Evolutionary conservation across 1,140 invertebrate species (phyloP).

Genomic region (Polypedilum pembai): DNA sequence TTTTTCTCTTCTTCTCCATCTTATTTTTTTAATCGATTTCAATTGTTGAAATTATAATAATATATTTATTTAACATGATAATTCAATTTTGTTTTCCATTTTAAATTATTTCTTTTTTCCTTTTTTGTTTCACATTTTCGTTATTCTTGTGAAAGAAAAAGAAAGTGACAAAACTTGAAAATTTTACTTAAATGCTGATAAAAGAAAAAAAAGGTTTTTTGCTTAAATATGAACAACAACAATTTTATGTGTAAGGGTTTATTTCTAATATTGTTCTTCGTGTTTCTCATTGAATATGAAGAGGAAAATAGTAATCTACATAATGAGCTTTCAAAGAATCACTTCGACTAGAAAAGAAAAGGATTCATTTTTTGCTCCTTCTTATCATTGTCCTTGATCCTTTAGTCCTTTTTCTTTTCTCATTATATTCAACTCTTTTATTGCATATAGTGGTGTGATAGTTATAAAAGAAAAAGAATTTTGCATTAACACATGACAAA

Average conservation of each 20-base stretch:
- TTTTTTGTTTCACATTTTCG: background rate
- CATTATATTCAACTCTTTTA: too few relatives aligned
- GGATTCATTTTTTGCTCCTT: background rate
- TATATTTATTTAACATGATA: too few relatives aligned
- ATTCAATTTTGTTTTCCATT: background rate
- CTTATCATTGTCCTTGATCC: background rate
- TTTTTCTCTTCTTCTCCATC: background rate
- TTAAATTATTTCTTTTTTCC: background rate
- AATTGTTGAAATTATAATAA: background rate
- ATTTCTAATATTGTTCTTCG: too few relatives aligned
- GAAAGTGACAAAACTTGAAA: background rate
- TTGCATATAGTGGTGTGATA: background rate
- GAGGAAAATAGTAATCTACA: too few relatives aligned
- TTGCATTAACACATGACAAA: background rate
- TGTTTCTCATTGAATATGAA: too few relatives aligned
- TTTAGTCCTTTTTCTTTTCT: background rate
- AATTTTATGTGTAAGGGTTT: too few relatives aligned
- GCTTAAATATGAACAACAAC: too few relatives aligned
- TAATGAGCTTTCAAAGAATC: too few relatives aligned
- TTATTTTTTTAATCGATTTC: background rate
- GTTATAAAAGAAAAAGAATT: background rate
- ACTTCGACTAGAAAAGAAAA: background rate
- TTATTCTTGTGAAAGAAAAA: background rate
- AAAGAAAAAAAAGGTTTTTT: background rate
- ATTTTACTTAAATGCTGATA: background rate